phyloP scores from a whole-genome alignment of 2,113 vertebrate genomes.

The Macquaria australasica region DNA sequence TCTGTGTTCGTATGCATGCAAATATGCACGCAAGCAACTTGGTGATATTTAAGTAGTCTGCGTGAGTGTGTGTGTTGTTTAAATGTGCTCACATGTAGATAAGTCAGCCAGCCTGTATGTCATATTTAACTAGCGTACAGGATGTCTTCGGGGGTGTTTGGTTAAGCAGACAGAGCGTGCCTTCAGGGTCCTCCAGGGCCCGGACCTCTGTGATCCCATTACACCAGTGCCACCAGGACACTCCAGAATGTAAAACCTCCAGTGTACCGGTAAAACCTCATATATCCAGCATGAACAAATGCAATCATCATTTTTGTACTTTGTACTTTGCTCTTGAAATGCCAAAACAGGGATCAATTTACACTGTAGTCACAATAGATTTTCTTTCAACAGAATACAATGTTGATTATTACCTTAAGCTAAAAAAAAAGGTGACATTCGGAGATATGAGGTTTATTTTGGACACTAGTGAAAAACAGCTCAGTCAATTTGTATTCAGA shows the following conservation, averaged over 20 bases:
- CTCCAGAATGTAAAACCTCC: constrained; percentile 35
- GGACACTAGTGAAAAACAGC: constrained; percentile 6
- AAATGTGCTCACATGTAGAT: constrained; percentile 40
- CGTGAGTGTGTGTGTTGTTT: constrained; percentile 14
- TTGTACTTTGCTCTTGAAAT: not conserved
- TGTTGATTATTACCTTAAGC: not conserved
- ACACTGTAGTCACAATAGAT: not conserved
- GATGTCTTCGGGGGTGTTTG: constrained; percentile 57
- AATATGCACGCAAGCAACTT: constrained; percentile 16
- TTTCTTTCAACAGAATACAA: not conserved
- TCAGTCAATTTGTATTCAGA: constrained; percentile 28
- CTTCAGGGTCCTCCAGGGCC: constrained; percentile 47
- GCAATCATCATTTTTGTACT: not conserved
- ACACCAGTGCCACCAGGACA: constrained; percentile 41
- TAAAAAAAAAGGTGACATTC: not conserved
- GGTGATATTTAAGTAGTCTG: constrained; percentile 49
- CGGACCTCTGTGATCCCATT: constrained; percentile 64
- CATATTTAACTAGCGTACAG: constrained; percentile 56
- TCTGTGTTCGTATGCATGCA: constrained; percentile 4
- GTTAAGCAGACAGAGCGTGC: constrained; percentile 57
- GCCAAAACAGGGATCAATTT: not conserved
- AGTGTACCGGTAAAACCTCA: constrained; percentile 14
- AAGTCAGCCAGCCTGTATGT: constrained; percentile 22
- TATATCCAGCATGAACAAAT: constrained; percentile 10
- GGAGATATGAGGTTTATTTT: constrained; percentile 1